Evolutionary conservation across 2,888 invertebrate genomes (phyloP), one percentile per base, ranked within the genome.

Genomic region (Caenorhabditis sp.): DNA sequence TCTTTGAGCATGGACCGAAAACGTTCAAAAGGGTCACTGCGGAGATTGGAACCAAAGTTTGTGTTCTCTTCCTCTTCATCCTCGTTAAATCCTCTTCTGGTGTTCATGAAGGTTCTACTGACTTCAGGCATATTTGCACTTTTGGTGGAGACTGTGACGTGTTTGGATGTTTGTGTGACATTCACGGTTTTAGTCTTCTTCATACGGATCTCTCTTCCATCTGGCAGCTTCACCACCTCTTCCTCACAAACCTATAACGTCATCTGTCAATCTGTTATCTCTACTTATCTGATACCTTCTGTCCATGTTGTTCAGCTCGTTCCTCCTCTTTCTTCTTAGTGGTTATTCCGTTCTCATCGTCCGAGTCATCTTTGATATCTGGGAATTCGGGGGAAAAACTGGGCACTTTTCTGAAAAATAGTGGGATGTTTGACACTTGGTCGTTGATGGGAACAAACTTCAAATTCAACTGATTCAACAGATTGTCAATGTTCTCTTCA

Each of bases 181-280:
- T 89, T 90, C 5, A 91, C 87, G 0, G 89, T 91, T 51, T 89
- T 76, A 10, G 90, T 90, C 59, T 91, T 91, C 69, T 87, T 91
- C 77, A 85, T 87, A 16, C 89, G 69, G 58, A 90, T 88, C 54
- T 88, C 88, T 51, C 86, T 86, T 14, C 90, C 90, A 69, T 90
- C 90, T 1, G 89, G 85, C n/a, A 87, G 61, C 44, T 85, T 86
- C 58, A 90, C 88, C 14, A 91, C 88, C 77, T 90, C 89, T 64
- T 91, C 90, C 66, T 91, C 90, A 54, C 88, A 87, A 10, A 89
- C 88, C 86, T 87, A 66, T 10, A 82, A 69, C 58, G 54, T 68
- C 68, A 73, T 58, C 16, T 4, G 10, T 44, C 82, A 76, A 24
- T 87, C 75, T 54, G 81, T 75, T 24, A 7, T 19, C 16, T 51